Evolutionary conservation across 2,888 invertebrate genomes (phyloP).

Genomic region (Tetranychus piercei): DNA sequence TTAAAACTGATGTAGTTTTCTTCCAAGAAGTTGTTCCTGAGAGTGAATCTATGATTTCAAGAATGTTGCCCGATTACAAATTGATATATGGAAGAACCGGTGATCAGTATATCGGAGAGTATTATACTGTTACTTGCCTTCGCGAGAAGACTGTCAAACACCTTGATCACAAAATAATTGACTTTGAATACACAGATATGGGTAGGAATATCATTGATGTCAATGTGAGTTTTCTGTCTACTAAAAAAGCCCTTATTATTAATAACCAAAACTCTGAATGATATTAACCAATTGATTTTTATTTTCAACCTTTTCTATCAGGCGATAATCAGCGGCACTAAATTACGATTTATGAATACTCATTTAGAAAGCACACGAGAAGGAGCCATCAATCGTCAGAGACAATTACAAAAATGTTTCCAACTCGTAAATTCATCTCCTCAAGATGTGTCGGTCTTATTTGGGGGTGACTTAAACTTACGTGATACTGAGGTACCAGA

Average conservation of each 20-base stretch:
- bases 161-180: conserved; percentile 34
- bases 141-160: conserved; percentile 33
- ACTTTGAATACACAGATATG: conserved; percentile 38
- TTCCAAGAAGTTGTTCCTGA: conserved; percentile 41
- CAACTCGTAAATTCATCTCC: conserved; percentile 28
- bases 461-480: conserved; percentile 44
- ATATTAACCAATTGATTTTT: not conserved
- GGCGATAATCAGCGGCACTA: conserved; percentile 32
- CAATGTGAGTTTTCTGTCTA: conserved; percentile 32
- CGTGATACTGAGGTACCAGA: conserved; percentile 40
- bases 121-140: conserved; percentile 37
- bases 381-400: conserved; percentile 34
- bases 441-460: conserved; percentile 35
- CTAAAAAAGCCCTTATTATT: no score
- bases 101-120: conserved; percentile 29
- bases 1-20: conserved; percentile 40
- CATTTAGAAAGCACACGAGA: conserved; percentile 43
- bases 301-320: conserved; percentile 24
- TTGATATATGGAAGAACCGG: conserved; percentile 30
- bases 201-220: conserved; percentile 37
- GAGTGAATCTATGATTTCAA: conserved; percentile 34
- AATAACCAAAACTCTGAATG: not conserved
- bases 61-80: conserved; percentile 34
- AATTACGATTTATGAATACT: conserved; percentile 36
- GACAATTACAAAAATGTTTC: conserved; percentile 35